Conservation (phyloP, 2,797 vertebrate species). For the Propithecus deckenii region DNA sequence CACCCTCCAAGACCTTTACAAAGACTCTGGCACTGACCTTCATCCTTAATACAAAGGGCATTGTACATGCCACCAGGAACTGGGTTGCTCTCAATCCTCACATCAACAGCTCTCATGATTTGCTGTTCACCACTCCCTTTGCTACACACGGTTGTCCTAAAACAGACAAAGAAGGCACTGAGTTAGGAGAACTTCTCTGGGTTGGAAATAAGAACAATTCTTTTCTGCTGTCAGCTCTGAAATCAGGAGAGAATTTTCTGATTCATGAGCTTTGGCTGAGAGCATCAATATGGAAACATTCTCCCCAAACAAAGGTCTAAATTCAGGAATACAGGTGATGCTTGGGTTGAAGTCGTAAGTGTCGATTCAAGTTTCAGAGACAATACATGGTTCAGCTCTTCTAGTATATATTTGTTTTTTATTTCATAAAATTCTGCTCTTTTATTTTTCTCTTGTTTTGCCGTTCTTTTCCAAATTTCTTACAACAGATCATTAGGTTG, state of each 20-base stretch:
- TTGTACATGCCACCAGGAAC: conserved; percentile 83
- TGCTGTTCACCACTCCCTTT: conserved; percentile 84
- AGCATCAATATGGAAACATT: not conserved
- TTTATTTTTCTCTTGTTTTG: not conserved
- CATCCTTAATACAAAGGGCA: conserved; percentile 92
- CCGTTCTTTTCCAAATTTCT: not conserved
- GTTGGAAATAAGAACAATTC: not conserved
- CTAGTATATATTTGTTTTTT: not conserved
- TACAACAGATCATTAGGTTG: not conserved
- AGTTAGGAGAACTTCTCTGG: not conserved
- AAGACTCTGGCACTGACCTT: conserved; percentile 86
- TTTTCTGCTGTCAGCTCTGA: not conserved
- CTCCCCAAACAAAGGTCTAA: not conserved
- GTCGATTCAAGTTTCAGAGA: not conserved
- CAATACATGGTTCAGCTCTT: not conserved
- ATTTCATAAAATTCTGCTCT: not conserved
- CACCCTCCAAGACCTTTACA: not conserved
- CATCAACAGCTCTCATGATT: conserved; percentile 87
- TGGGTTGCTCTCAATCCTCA: conserved; percentile 89
- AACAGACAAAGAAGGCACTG: conserved; percentile 65
- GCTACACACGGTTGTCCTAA: conserved; percentile 91
- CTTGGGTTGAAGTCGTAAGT: not conserved
- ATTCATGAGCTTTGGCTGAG: not conserved
- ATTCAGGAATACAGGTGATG: not conserved
- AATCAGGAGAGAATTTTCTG: not conserved